Percentiles rank a stretch among this genome's conserved stretches.
Conservation (phyloP, 2,113 vertebrate genomes). For the Mesoclemmys tuberculata region DNA sequence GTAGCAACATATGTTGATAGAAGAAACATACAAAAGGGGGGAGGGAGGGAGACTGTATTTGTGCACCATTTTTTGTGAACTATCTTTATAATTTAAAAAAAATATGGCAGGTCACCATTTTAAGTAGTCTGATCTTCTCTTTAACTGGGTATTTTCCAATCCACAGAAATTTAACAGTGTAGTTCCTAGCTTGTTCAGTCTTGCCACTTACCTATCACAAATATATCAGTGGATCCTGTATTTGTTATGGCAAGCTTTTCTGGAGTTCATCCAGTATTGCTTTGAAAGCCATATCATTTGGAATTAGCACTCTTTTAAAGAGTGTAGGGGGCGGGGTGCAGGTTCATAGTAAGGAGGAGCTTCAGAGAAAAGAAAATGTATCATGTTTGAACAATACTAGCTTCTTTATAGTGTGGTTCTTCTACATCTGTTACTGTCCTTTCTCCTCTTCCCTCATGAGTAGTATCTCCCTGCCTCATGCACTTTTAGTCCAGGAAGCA, state of each 20-base stretch:
- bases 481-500: not conserved
- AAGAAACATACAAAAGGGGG: not conserved
- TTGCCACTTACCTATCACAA: not conserved
- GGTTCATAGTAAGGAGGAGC: not conserved
- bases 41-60: not conserved
- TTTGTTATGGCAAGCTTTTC: not conserved
- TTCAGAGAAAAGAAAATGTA: rapidly evolving
- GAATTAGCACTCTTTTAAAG: not conserved
- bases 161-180: not conserved
- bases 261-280: not conserved
- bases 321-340: not conserved
- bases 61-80: too few relatives aligned
- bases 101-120: not conserved
- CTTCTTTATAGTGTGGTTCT: not conserved
- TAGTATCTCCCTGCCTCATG: not conserved
- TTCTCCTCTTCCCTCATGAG: not conserved
- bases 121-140: not conserved
- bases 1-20: not conserved
- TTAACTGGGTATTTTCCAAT: not conserved
- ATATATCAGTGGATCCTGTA: not conserved
- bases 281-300: not conserved
- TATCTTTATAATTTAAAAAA: not conserved
- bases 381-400: not conserved
- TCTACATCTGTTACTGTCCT: not conserved
- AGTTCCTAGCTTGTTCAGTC: not conserved